These are phyloP conservation scores for Puffinus mauretanicus DNA, from an alignment of 2,113 vertebrate genomes.

Conservation along the genomic window DNA sequence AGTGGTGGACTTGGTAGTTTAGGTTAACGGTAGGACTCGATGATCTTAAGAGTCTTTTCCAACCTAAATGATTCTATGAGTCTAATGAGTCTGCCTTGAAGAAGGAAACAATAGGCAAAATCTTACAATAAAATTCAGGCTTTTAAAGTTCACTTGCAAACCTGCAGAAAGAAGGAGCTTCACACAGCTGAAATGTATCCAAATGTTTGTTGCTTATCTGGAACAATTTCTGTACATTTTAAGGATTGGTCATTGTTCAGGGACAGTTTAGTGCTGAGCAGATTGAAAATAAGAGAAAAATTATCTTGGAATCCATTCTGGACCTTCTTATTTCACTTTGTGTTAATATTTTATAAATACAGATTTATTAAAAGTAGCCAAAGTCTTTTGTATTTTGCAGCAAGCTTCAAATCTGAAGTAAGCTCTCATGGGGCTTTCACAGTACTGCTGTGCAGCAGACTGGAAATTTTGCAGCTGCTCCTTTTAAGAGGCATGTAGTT, in stretches of 20 bases:
- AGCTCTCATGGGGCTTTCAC: not conserved
- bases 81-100: not conserved
- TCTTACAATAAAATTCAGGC: not conserved
- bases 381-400: not conserved
- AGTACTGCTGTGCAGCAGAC: not conserved
- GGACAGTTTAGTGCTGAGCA: not conserved
- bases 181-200: not conserved
- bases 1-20: not conserved
- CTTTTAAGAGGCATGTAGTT: not conserved
- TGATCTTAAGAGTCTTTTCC: not conserved
- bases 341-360: not conserved
- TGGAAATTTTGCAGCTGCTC: not conserved
- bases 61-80: not conserved
- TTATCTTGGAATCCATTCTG: not conserved
- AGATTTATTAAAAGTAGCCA: not conserved
- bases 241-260: not conserved
- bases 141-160: not conserved
- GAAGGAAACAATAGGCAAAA: not conserved
- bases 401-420: not conserved
- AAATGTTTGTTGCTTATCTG: not conserved
- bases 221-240: not conserved
- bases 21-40: fast-evolving
- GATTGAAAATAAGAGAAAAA: not conserved
- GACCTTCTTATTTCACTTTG: not conserved
- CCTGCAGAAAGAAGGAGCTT: not conserved